These are phyloP conservation scores for Conus canariensis DNA, from an alignment of 2,888 invertebrate species.

Conservation along the genomic window DNA sequence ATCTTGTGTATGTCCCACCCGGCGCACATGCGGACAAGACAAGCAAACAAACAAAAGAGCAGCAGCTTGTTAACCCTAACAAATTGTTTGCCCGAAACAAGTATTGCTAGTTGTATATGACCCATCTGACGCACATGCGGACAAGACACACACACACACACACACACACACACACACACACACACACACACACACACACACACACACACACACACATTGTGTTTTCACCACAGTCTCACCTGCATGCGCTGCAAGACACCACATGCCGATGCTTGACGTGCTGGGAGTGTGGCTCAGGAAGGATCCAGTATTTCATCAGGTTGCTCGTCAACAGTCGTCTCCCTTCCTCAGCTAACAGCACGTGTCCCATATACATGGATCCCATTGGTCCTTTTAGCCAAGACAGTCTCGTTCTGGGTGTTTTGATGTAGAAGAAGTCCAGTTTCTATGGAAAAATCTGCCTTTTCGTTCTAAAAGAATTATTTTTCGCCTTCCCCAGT, in stretches of 20 bases:
- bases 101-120: too few species aligned
- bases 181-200: background rate
- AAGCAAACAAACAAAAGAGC: background rate
- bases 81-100: too few species aligned
- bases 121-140: too few species aligned
- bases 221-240: background rate
- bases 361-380: slow-evolving; percentile 36
- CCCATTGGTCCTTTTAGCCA: slow-evolving; percentile 11
- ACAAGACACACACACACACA: background rate
- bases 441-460: background rate
- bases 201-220: background rate
- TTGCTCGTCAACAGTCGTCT: slow-evolving; percentile 11
- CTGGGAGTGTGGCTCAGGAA: background rate
- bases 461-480: background rate
- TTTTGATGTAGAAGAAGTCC: background rate
- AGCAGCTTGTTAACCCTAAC: background rate
- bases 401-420: background rate
- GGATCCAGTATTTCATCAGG: slow-evolving; percentile 7
- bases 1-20: too few species aligned
- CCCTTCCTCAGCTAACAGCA: slow-evolving; percentile 31
- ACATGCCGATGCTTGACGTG: background rate
- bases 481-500: background rate
- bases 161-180: background rate
- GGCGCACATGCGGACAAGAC: background rate
- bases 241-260: background rate